A percentile compares a stretch with the other conserved stretches of the same genome.
Evolutionary conservation across 1,140 invertebrate species (phyloP).

Genomic region (Drosophila miranda): DNA sequence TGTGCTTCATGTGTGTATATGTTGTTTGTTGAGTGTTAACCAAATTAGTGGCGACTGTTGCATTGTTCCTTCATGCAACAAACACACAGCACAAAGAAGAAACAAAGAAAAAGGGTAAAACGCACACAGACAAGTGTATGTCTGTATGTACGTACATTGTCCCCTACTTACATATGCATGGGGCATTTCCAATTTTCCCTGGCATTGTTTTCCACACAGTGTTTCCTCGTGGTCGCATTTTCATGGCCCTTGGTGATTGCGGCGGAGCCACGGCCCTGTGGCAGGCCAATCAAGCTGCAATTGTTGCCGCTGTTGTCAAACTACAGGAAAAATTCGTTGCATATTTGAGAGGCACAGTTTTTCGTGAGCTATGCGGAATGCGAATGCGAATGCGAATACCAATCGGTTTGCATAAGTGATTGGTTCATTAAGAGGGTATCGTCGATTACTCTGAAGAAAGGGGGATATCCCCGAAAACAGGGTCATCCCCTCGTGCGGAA

Average conservation of each 20-base stretch:
- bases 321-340: slow-evolving; percentile 39
- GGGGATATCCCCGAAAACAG: neutral
- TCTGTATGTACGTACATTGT: too few species aligned
- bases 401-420: slow-evolving; percentile 67
- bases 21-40: neutral
- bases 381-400: slow-evolving; percentile 26
- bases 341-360: slow-evolving; percentile 23
- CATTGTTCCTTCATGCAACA: neutral
- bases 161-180: slow-evolving; percentile 34
- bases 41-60: slow-evolving; percentile 11
- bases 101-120: neutral
- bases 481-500: too few species aligned
- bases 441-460: neutral
- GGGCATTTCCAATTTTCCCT: slow-evolving; percentile 16
- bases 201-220: slow-evolving; percentile 16
- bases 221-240: slow-evolving; percentile 22
- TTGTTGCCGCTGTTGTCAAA: slow-evolving; percentile 46
- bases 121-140: neutral
- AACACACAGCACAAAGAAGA: neutral
- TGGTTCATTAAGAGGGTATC: slow-evolving; percentile 8
- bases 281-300: slow-evolving; percentile 53
- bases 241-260: slow-evolving; percentile 14
- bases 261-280: neutral
- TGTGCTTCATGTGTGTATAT: too few species aligned
- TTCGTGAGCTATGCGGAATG: slow-evolving; percentile 4